A percentile compares a stretch with the other conserved stretches of the same genome.
Conservation (phyloP, 2,797 vertebrate species). For the Sebastolobus alascanus region DNA sequence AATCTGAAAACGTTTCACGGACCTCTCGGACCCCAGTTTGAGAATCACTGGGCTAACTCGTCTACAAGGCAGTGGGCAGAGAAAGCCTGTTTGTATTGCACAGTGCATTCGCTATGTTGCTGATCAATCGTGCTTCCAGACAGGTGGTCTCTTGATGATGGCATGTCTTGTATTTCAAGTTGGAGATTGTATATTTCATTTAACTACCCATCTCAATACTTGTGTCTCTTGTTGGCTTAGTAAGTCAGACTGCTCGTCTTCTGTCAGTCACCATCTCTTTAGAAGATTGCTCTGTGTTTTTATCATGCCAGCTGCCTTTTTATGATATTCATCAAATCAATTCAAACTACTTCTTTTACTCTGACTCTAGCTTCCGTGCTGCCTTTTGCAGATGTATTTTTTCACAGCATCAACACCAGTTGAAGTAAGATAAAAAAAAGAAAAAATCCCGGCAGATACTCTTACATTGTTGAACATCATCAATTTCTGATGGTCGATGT, state of each 20-base stretch:
- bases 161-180: conserved; percentile 3
- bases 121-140: neutral
- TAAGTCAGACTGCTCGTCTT: neutral
- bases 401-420: neutral
- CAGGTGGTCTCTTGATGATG: neutral
- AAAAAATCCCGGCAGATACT: neutral
- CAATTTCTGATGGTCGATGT: conserved; percentile 8
- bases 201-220: neutral
- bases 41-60: no score
- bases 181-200: conserved; percentile 1
- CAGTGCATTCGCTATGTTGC: neutral
- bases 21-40: no score
- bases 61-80: neutral
- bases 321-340: conserved; percentile 16
- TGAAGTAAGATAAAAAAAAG: neutral
- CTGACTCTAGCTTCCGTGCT: neutral
- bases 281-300: neutral
- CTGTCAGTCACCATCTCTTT: neutral
- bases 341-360: neutral
- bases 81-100: neutral
- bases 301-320: neutral
- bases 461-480: conserved; percentile 25
- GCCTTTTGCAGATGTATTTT: neutral
- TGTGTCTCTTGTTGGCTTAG: neutral
- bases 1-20: no score